Base-by-base conservation (phyloP, 2,113 vertebrate genomes). In the Odontophorus gujanensis region DNA sequence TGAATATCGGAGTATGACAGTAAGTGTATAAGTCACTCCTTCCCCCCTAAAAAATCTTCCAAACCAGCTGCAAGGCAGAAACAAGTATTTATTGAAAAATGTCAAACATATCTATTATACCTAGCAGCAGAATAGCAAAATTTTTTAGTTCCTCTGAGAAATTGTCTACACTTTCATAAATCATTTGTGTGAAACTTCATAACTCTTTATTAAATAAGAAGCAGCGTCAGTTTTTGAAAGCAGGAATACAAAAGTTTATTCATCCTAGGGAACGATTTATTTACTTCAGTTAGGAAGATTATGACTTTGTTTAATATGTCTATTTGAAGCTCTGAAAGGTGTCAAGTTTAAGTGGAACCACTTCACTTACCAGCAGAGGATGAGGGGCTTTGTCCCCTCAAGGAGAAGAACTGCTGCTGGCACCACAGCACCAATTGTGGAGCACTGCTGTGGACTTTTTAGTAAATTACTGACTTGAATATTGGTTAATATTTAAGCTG, bases 1-100 rank as follows among this genome's bases (percentile, higher is more conserved):
- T 51, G 99, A 99, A 77, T 99, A 99, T 97, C 98, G 99, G 92
- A 99, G 98, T 94, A 99, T 99, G 99, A 99, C 98, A 58, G 99
- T 99, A 89, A 98, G 98, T 96, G 17, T 71, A 38, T 72, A 28
- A 3, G 1, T 48, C 32, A 24, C 47, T 34, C 32, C 26, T 9
- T 40, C 11, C 12, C 40, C 40, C 40, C 12, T 5, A 40, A 40
- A 53, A 57, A 4, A 30, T 38, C 45, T 38, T 85, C 66, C 65
- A 51, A 51, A 14, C 9, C 57, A 74, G 30, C 57, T 40, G 36
- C 3, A 55, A 11, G 14, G 13, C 9, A 76, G 58, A 26, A 78
- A 30, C 20, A 62, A 58, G 25, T 58, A 12, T 51, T 75, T 42
- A 48, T 0, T 78, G 47, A 8, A 75, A 51, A 13, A 13, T 68